These are phyloP conservation scores for Drosophila peninsularis DNA, from an alignment of 2,888 invertebrate species.

Conservation along the genomic window DNA sequence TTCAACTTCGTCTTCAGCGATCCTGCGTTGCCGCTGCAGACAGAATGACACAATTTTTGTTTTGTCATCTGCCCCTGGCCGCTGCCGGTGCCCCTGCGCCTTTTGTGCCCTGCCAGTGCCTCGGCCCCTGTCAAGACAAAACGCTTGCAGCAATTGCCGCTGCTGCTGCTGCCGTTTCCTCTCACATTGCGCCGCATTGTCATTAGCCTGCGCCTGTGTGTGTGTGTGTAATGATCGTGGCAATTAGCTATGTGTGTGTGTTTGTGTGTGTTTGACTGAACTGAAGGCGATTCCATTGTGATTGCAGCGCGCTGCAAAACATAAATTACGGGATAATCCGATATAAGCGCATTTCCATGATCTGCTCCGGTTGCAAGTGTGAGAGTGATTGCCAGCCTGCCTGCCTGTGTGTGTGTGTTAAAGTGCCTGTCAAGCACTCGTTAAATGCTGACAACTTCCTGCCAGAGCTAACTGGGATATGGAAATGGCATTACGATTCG, in stretches of 20 bases:
- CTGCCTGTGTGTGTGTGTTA: constrained; percentile 15
- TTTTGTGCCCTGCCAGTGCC: constrained; percentile 10
- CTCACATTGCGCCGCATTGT: constrained; percentile 62
- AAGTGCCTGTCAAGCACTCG: constrained; percentile 53
- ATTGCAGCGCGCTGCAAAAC: constrained; percentile 70
- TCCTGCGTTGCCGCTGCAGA: constrained; percentile 62
- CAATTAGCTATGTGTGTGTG: constrained; percentile 61
- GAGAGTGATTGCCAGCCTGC: constrained; percentile 2
- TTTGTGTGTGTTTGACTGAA: constrained; percentile 32
- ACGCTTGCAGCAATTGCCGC: constrained; percentile 56
- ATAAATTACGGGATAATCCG: constrained; percentile 82
- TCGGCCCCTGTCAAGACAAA: constrained; percentile 44
- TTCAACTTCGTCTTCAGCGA: constrained; percentile 42
- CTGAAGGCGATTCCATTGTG: constrained; percentile 71
- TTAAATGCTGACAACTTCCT: constrained; percentile 76
- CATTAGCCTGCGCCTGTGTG: constrained; percentile 61
- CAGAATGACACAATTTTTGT: constrained; percentile 77
- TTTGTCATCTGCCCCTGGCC: constrained; percentile 76
- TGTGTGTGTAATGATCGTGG: constrained; percentile 70
- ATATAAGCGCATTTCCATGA: constrained; percentile 81
- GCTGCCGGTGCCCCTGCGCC: constrained; percentile 23
- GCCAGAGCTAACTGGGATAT: constrained; percentile 37
- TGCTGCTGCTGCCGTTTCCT: constrained; percentile 62
- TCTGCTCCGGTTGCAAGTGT: constrained; percentile 54
- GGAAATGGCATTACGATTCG: constrained; percentile 23